These are phyloP conservation scores for Elgaria multicarinata DNA, from an alignment of 2,113 vertebrate species.

Conservation along the genomic window DNA sequence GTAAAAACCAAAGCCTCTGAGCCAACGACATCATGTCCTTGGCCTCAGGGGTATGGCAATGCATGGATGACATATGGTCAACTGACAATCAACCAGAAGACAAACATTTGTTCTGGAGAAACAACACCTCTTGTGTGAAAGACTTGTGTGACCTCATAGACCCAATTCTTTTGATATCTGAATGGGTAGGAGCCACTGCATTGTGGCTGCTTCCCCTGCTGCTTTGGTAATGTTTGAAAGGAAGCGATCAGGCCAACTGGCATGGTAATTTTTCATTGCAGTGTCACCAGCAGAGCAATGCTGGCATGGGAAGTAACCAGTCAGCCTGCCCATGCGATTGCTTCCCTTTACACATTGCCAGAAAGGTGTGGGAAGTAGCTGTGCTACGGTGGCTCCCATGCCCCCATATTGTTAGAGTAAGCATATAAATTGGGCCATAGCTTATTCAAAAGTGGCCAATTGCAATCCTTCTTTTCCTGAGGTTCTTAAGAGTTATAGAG, in stretches of 20 bases:
- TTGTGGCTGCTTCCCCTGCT: neutral
- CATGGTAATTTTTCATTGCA: neutral
- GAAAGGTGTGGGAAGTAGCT: neutral
- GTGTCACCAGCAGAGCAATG: neutral
- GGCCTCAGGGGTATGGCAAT: neutral
- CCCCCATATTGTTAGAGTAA: neutral
- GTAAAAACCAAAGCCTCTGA: neutral
- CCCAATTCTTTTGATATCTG: neutral
- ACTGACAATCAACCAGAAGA: neutral
- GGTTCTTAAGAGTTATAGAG: neutral
- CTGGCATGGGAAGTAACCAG: neutral
- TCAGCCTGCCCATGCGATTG: neutral
- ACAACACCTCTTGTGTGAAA: neutral
- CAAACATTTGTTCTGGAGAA: neutral
- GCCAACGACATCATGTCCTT: neutral
- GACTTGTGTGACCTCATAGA: neutral
- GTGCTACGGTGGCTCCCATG: neutral
- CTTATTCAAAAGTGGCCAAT: neutral
- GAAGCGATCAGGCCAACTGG: neutral
- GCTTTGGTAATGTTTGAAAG: neutral
- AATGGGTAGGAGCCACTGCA: neutral
- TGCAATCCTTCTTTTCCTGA: neutral
- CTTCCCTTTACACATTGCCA: neutral
- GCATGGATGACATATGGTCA: neutral
- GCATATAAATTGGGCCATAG: neutral